Evolutionary conservation across 2,113 vertebrate species (phyloP), one percentile per base, ranked within the genome.

Genomic region (Pungitius pungitius): DNA sequence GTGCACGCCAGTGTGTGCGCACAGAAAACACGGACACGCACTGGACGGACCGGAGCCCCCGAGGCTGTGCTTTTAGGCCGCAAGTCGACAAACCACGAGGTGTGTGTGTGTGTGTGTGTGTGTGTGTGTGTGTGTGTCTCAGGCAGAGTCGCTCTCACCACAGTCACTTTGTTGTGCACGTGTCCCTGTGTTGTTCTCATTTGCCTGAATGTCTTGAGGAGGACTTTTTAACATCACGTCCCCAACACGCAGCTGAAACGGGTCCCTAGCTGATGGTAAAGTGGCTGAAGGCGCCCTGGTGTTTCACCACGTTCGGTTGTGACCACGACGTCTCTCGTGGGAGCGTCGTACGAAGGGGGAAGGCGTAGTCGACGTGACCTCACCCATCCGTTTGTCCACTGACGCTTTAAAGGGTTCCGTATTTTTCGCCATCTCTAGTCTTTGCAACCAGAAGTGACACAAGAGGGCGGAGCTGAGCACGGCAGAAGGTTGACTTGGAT

Each of bases 1-100:
- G 82, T 83, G 85, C 85, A 86, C 86, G 81, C 43, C 83, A 63
- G 65, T 56, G 75, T 78, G 78, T 84, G 78, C 81, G 78, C 82
- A 82, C 54, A 57, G 63, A 73, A 78, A 80, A 70, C 69, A 78
- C 69, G 69, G 75, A 80, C 74, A 75, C 79, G 68, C 80, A 71
- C 75, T 69, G 80, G 82, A 77, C 67, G 15, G 81, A 82, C 78
- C 47, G 67, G 30, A 26, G 54, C 65, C 57, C 56, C 63, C 3
- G 54, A 75, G 73, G 75, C 60, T 75, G 86, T 27, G 57, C 68
- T 82, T 80, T 78, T 35, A 54, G 35, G 66, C 81, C 40, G 40
- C 54, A 27, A 78, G 59, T 82, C 27, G 18, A 63, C 52, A n/a
- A 77, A 57, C 39, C 51, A 42, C 43, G 40, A 62, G 76, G 62